Evolutionary conservation across 2,113 vertebrate genomes (phyloP).

Genomic region (Actinemys pallida): DNA sequence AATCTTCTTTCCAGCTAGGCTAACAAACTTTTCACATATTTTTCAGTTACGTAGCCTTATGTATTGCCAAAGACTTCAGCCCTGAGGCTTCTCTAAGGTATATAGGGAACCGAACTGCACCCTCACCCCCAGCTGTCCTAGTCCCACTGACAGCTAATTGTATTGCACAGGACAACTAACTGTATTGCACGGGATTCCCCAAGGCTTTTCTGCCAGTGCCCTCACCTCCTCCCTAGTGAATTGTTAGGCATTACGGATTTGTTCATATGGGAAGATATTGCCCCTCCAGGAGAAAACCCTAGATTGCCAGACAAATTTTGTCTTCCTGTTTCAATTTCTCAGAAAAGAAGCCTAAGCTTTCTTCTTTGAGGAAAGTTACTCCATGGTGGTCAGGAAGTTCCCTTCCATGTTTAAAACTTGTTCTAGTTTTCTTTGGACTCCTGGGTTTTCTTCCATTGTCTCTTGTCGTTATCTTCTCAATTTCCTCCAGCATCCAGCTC

Average conservation of each 20-base stretch:
- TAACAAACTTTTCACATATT: neutral
- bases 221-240: neutral
- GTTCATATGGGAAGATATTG: neutral
- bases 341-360: neutral
- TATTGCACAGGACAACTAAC: rapidly evolving
- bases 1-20: neutral
- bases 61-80: neutral
- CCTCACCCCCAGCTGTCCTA: neutral
- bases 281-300: neutral
- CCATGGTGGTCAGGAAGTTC: neutral
- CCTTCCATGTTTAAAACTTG: neutral
- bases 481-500: neutral
- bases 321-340: neutral
- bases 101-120: neutral
- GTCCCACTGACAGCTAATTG: neutral
- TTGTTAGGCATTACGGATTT: neutral
- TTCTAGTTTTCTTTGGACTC: neutral
- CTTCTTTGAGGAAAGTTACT: neutral
- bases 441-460: neutral
- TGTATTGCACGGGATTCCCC: neutral
- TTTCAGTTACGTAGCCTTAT: neutral
- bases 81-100: neutral
- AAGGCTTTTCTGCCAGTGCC: neutral
- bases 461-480: neutral
- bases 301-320: neutral